Base-by-base conservation (phyloP, 2,113 vertebrate genomes). In the Odontophorus gujanensis region DNA sequence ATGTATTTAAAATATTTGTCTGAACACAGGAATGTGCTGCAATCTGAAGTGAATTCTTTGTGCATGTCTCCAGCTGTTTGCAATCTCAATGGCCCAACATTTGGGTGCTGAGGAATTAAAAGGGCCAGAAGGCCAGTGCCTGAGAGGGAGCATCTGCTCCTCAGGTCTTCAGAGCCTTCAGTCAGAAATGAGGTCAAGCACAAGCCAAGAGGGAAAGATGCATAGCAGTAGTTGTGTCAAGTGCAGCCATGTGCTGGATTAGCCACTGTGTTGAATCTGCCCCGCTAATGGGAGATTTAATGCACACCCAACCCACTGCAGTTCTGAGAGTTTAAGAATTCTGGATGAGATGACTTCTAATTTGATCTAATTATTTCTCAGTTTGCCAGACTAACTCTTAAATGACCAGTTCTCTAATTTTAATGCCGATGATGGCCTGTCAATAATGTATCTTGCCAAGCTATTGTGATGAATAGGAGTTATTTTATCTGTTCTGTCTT, bases 201-300 rank as follows among this genome's bases (percentile, higher is more conserved):
- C 10, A 74, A 65, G 24, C 34, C 32, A 65, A 11, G 7, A 38
- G 53, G 62, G 50, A 50, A 68, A 71, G 40, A 19, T 18, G 4
- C 1, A 3, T 42, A 8, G 15, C 12, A 18, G 3, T 17, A 65
- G 24, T 80, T 76, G 62, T 13, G 36, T 59, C 32, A 53, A 79
- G 32, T 45, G 13, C 42, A 1, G 0, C 0, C 4, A 34, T 18
- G 6, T 87, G 32, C 58, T 59, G 45, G 18, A 76, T 13, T 40
- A 71, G 45, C 53, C 25, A 5, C 32, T 3, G 1, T 21, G n/a
- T 53, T 67, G 25, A 38, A 57, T 59, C 3, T 22, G 61, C 19
- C 18, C 32, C 47, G 9, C 22, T 92, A 30, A 26, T 11, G 45
- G 20, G 11, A 55, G 48, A 3, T 5, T 5, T 9, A 19, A 15